Base-by-base conservation (phyloP, 2,888 invertebrate species). In the Chrysotoxum bicinctum region DNA sequence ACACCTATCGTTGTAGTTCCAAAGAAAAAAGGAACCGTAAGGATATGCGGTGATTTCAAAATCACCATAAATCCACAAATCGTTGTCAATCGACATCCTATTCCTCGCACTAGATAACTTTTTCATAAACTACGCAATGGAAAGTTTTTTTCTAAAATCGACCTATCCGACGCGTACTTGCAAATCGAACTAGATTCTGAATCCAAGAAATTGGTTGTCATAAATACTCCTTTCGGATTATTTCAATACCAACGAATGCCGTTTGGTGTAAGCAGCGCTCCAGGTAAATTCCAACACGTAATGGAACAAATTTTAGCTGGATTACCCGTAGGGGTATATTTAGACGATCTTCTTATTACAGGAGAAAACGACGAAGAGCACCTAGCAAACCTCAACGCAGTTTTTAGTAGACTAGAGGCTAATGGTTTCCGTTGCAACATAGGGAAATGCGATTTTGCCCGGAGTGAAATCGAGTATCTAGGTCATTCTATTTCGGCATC, bases 261-360 rank as follows among this genome's bases (percentile, higher is more conserved):
- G 19, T 50, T 66, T 14, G 66, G 50, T 50, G 9, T 50, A 6
- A 50, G 35, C 48, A 50, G 32, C n/a, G 66, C 50, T 35, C 48
- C 48, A 66, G 48, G 48, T 1, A 21, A 58, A 54, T 54, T 54
- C 54, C 54, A 54, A 12, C 30, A 54, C 16, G 16, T 54, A 1
- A 54, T 54, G 54, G 54, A 54, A 32, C 54, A 54, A n/a, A 32
- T 54, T 32, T n/a, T 54, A 32, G 21, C 54, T n/a, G 62, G 37
- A 23, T 21, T 62, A 9, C 62, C 43, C 12, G 62, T 43, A 7
- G 62, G 40, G 14, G 69, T 73, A 3, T 84, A 84, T 52, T 56
- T 75, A 32, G 78, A 78, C 35, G 78, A 84, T 58, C 48, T 84
- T 7, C 62, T 84, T 16, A 48, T 78, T 14, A 70, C 78, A 23